phyloP scores from a whole-genome alignment of 2,888 invertebrate genomes.

The Belgica antarctica region DNA sequence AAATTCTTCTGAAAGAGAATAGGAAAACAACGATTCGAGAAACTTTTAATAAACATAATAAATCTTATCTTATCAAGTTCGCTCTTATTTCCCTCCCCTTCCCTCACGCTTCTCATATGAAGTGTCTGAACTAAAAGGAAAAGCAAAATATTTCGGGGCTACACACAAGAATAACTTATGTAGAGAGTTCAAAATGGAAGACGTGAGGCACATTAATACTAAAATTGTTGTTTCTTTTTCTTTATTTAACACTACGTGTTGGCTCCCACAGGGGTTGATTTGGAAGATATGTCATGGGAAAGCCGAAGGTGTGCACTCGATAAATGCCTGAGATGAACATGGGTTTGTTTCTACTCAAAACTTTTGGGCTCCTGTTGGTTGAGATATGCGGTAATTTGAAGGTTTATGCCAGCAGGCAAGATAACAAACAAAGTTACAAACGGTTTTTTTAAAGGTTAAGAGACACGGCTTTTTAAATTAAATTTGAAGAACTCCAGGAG shows the following conservation, averaged over 20 bases:
- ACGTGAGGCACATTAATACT: constrained; percentile 36
- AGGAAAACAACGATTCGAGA: constrained; percentile 17
- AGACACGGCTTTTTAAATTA: too few species aligned
- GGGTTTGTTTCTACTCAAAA: too few species aligned
- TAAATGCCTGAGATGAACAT: too few species aligned
- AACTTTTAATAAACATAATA: constrained; percentile 36
- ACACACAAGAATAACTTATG: constrained; percentile 23
- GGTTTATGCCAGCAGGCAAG: too few species aligned
- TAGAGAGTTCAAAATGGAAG: constrained; percentile 32
- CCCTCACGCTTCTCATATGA: background rate
- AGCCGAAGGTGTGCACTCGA: too few species aligned
- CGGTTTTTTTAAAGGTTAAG: too few species aligned
- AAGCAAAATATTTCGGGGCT: constrained; percentile 2
- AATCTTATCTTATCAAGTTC: constrained; percentile 36
- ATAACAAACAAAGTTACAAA: too few species aligned
- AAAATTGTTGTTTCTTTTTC: constrained; percentile 8
- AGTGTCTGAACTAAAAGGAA: background rate
- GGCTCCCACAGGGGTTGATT: too few species aligned
- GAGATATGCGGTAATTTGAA: background rate
- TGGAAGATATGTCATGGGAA: too few species aligned
- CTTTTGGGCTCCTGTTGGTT: background rate
- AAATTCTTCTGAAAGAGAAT: background rate
- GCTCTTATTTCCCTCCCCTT: too few species aligned
- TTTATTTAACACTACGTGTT: constrained; percentile 14
- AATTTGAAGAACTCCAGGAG: too few species aligned